Conservation (phyloP, 2,888 invertebrate genomes). For the Furcula furcula region DNA sequence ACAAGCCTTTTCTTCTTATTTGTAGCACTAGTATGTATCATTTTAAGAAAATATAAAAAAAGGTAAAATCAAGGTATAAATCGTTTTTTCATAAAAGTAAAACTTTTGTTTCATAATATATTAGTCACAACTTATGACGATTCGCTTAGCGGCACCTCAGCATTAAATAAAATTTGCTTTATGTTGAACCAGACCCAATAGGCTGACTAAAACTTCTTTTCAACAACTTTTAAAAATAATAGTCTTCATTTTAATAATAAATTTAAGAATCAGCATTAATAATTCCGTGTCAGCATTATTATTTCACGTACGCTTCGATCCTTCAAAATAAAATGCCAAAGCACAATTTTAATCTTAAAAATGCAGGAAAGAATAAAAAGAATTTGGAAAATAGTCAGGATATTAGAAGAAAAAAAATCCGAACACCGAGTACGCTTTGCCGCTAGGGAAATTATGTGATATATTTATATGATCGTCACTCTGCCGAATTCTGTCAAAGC, state of each 20-base stretch:
- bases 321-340: too few species aligned
- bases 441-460: constrained; percentile 53
- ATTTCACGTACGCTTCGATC: too few species aligned
- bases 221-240: constrained; percentile 41
- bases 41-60: too few species aligned
- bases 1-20: too few species aligned
- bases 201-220: constrained; percentile 42
- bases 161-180: constrained; percentile 64
- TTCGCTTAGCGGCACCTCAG: constrained; percentile 44
- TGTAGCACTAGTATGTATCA: too few species aligned
- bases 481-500: too few species aligned
- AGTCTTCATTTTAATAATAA: too few species aligned
- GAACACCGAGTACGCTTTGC: constrained; percentile 30
- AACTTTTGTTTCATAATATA: constrained; percentile 22
- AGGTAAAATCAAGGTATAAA: too few species aligned
- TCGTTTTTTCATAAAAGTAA: too few species aligned
- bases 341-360: constrained; percentile 25
- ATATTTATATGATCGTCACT: constrained; percentile 33
- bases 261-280: too few species aligned
- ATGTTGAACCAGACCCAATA: constrained; percentile 52
- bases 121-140: constrained; percentile 38
- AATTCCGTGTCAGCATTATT: too few species aligned
- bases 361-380: constrained; percentile 20
- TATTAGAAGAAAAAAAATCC: constrained; percentile 20
- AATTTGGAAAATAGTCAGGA: constrained; percentile 21